A percentile compares a stretch with the other conserved stretches of the same genome.
phyloP scores from a whole-genome alignment of 1,140 invertebrate genomes.

The Pinna nobilis region DNA sequence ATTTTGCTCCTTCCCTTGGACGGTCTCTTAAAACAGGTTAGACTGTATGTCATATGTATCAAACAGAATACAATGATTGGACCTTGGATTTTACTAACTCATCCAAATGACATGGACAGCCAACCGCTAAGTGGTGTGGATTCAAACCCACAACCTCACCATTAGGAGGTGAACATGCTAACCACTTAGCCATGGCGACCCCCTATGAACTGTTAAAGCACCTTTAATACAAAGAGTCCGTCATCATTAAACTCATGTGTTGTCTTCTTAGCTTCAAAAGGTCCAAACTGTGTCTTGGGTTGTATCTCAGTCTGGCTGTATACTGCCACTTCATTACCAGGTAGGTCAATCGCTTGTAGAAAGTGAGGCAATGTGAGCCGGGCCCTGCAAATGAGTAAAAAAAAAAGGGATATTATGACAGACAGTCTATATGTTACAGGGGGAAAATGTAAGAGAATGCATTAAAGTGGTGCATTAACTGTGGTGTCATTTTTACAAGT shows the following conservation, averaged over 20 bases:
- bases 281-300: conserved; percentile 75
- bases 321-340: conserved; percentile 67
- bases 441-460: background rate
- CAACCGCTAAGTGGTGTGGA: too few species aligned
- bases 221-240: conserved; percentile 72
- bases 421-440: background rate
- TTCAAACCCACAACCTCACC: too few species aligned
- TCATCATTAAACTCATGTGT: conserved; percentile 68
- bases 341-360: conserved; percentile 66
- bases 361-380: conserved; percentile 73
- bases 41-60: too few species aligned
- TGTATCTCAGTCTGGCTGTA: conserved; percentile 61
- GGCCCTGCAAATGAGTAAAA: conserved; percentile 61
- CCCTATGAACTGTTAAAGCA: conserved; percentile 33
- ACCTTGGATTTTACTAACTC: too few species aligned
- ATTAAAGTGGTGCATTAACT: background rate
- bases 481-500: too few species aligned
- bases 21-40: too few species aligned
- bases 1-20: too few species aligned
- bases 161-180: too few species aligned
- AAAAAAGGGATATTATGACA: background rate
- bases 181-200: too few species aligned
- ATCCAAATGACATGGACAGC: too few species aligned
- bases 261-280: conserved; percentile 73
- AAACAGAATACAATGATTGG: too few species aligned